Evolutionary conservation across 2,888 invertebrate species (phyloP).

Genomic region (Drosophila algonquin): DNA sequence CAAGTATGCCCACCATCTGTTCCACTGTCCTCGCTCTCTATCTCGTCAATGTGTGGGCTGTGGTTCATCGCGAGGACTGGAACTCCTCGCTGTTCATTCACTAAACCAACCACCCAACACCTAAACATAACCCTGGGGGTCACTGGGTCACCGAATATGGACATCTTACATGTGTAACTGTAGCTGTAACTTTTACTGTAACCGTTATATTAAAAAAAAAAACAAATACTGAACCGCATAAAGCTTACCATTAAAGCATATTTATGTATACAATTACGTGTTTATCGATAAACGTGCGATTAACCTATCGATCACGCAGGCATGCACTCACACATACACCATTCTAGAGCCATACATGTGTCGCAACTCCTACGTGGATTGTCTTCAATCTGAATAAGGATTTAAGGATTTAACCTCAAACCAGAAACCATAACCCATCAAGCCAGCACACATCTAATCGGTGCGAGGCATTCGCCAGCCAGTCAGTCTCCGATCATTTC

Average conservation of each 20-base stretch:
- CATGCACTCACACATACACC: no score
- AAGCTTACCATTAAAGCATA: not conserved
- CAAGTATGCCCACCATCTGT: not conserved
- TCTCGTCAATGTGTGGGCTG: not conserved
- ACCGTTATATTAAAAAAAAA: not conserved
- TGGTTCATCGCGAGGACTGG: not conserved
- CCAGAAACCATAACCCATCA: no score
- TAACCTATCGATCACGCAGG: not conserved
- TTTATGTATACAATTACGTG: not conserved
- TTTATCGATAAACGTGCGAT: not conserved
- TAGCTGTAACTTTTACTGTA: not conserved
- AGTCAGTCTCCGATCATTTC: no score
- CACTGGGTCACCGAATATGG: not conserved
- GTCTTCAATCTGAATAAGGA: no score
- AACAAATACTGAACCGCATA: not conserved
- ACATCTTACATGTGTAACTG: not conserved
- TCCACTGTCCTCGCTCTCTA: constrained; percentile 1
- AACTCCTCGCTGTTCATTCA: not conserved
- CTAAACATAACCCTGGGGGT: no score
- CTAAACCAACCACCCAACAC: not conserved
- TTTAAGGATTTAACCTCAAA: no score
- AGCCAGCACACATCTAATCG: no score
- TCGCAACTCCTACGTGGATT: not conserved
- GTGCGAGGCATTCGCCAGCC: no score
- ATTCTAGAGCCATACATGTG: not conserved